A percentile compares a stretch with the other conserved stretches of the same genome.
phyloP scores from a whole-genome alignment of 2,888 invertebrate genomes.

The Allophyes oxyacanthae region DNA sequence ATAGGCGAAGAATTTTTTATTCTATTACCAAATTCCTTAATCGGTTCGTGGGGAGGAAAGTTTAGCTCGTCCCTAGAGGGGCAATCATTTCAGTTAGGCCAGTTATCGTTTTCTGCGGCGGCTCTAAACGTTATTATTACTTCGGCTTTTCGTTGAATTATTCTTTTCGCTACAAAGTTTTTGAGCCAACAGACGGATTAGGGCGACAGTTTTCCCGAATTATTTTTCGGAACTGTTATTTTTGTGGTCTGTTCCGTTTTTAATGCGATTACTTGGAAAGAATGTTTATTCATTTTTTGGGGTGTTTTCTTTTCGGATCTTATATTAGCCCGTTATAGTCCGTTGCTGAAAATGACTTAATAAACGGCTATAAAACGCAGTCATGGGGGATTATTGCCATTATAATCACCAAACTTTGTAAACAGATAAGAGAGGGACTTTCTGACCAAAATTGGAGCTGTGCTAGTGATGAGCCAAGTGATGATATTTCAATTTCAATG shows the following conservation, averaged over 20 bases:
- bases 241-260: constrained; percentile 29
- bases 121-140: constrained; percentile 58
- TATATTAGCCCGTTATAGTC: neutral
- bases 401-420: too few relatives aligned
- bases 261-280: constrained; percentile 36
- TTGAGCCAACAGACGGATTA: constrained; percentile 56
- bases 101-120: constrained; percentile 60
- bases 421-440: too few relatives aligned
- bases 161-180: constrained; percentile 54
- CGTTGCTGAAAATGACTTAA: too few relatives aligned
- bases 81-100: constrained; percentile 63
- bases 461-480: too few relatives aligned
- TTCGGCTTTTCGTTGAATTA: constrained; percentile 54
- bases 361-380: too few relatives aligned
- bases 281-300: constrained; percentile 19
- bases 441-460: too few relatives aligned
- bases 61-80: constrained; percentile 55
- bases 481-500: too few relatives aligned
- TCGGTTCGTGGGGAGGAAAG: constrained; percentile 52
- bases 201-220: constrained; percentile 30
- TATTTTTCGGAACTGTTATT: constrained; percentile 47
- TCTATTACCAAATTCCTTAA: constrained; percentile 64
- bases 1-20: constrained; percentile 57
- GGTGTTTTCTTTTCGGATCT: constrained; percentile 6
- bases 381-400: too few relatives aligned